phyloP scores from a whole-genome alignment of 2,797 vertebrate species.

The Atherinosoma microstoma region DNA sequence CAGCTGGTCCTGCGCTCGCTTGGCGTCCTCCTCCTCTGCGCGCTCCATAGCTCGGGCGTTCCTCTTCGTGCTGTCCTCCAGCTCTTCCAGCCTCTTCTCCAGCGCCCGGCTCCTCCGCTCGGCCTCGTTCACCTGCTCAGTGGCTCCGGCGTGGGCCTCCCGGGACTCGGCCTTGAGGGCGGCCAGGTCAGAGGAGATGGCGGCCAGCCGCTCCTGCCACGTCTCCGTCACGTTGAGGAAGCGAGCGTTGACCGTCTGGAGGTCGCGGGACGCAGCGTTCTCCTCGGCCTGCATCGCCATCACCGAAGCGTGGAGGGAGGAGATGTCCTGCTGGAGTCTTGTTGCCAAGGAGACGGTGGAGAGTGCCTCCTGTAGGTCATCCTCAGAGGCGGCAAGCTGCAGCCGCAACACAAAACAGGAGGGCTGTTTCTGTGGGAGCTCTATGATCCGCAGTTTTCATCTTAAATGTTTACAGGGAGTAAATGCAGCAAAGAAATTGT shows the following conservation, averaged over 20 bases:
- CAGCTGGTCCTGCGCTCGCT: constrained; percentile 80
- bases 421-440: constrained; percentile 78
- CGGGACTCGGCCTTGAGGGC: constrained; percentile 86
- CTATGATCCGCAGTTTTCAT: constrained; percentile 42
- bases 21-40: constrained; percentile 90
- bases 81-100: constrained; percentile 86
- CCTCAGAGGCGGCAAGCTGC: constrained; percentile 91
- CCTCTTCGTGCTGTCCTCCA: constrained; percentile 90
- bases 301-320: constrained; percentile 81
- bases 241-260: constrained; percentile 83
- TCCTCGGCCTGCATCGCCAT: constrained; percentile 83
- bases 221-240: constrained; percentile 87
- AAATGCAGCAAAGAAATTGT: neutral
- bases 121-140: constrained; percentile 86
- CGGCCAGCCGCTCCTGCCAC: constrained; percentile 84
- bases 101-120: constrained; percentile 86
- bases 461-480: neutral
- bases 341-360: constrained; percentile 82
- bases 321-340: constrained; percentile 86
- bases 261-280: constrained; percentile 79
- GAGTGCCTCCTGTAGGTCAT: constrained; percentile 83
- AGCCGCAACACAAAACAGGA: constrained; percentile 94
- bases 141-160: constrained; percentile 84
- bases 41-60: constrained; percentile 89
- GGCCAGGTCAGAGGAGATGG: constrained; percentile 80